Evolutionary conservation across 2,797 vertebrate species (phyloP).

Genomic region (Manis crassicaudata): DNA sequence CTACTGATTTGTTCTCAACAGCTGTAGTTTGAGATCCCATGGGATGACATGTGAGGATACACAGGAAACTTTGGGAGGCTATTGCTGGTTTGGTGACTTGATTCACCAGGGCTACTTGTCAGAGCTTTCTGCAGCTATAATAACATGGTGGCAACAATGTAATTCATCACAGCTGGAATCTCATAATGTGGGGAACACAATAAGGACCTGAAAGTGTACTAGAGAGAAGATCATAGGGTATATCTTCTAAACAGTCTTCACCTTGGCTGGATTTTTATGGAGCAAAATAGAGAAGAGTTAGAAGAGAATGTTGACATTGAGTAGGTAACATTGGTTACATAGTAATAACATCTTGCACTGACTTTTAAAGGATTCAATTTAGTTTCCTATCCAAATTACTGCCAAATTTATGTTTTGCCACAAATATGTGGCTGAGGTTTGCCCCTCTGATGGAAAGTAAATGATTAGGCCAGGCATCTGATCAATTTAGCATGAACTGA

Average conservation of each 20-base stretch:
- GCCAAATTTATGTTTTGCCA: background rate
- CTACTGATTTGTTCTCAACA: constrained; percentile 62
- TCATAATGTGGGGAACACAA: background rate
- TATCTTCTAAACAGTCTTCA: background rate
- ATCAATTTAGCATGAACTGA: constrained; percentile 26
- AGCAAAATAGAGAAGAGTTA: background rate
- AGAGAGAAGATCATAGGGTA: background rate
- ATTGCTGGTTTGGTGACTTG: background rate
- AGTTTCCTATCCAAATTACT: background rate
- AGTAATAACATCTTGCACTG: background rate
- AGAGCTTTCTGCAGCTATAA: constrained; percentile 19
- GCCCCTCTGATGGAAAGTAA: background rate
- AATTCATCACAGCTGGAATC: background rate
- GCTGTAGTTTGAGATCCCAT: constrained; percentile 48
- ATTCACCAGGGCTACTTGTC: background rate
- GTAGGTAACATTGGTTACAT: background rate
- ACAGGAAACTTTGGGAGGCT: constrained; percentile 1
- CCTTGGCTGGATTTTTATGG: background rate
- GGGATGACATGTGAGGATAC: constrained; percentile 47
- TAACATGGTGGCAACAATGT: background rate
- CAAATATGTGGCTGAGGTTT: background rate
- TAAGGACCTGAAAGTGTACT: background rate
- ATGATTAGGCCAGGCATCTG: background rate
- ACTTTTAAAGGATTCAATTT: background rate
- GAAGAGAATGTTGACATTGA: background rate